Evolutionary conservation across 2,113 vertebrate genomes (phyloP).

Genomic region (Phylloscopus trochiloides): DNA sequence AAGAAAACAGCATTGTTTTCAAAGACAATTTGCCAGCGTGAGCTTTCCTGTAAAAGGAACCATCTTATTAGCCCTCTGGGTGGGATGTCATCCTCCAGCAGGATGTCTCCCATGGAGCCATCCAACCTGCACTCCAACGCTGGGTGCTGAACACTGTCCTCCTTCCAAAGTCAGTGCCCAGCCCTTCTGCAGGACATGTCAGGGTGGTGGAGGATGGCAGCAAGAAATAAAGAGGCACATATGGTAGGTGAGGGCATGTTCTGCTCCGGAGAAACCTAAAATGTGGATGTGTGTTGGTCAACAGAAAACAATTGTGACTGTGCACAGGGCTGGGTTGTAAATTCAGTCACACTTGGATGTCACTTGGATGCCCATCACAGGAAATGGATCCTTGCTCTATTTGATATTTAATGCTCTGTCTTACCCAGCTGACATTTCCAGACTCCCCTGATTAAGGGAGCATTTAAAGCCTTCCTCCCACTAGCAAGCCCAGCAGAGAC

Average conservation of each 20-base stretch:
- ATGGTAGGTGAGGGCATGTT: not conserved
- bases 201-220: not conserved
- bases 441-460: not conserved
- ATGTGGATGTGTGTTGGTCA: not conserved
- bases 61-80: conserved; percentile 32
- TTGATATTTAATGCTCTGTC: not conserved
- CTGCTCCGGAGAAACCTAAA: not conserved
- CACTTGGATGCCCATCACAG: not conserved
- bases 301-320: not conserved
- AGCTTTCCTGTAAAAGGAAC: conserved; percentile 35
- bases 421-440: not conserved
- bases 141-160: not conserved
- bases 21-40: conserved; percentile 37
- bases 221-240: not conserved
- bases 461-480: not conserved
- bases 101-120: not conserved
- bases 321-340: not conserved
- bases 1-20: conserved; percentile 42
- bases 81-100: not conserved
- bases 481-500: not conserved
- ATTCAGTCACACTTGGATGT: not conserved
- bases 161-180: not conserved
- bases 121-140: not conserved
- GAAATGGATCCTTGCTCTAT: not conserved
- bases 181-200: not conserved